Percentiles rank a stretch among this genome's conserved stretches.
These are phyloP conservation scores for Eledona agricola DNA, from an alignment of 2,888 invertebrate genomes.

Conservation along the genomic window DNA sequence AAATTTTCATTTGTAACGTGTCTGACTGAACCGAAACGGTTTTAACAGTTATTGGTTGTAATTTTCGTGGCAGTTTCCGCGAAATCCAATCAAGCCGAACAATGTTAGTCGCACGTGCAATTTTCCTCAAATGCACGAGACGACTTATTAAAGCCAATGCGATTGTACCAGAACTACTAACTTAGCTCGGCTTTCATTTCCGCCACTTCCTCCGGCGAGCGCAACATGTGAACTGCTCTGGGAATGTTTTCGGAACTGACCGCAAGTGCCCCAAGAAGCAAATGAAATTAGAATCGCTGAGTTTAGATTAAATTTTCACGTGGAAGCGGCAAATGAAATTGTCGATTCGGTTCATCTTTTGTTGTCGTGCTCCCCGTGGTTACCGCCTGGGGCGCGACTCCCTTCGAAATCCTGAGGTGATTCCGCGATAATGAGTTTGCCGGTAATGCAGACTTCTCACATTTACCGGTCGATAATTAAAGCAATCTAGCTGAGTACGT, in stretches of 20 bases:
- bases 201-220: conserved; percentile 34
- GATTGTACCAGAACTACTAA: conserved; percentile 25
- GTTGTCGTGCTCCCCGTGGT: background rate
- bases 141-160: conserved; percentile 24
- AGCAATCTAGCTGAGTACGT: conserved; percentile 42
- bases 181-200: conserved; percentile 35
- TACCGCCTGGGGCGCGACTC: conserved; percentile 7
- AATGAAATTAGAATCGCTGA: conserved; percentile 2
- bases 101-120: conserved; percentile 27
- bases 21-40: conserved; percentile 2
- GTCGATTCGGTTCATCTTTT: conserved; percentile 14
- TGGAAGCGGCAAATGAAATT: conserved; percentile 7
- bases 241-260: conserved; percentile 14
- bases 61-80: conserved; percentile 16
- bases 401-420: conserved; percentile 15
- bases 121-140: conserved; percentile 22
- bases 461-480: conserved; percentile 45
- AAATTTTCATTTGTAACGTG: conserved; percentile 10
- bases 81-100: conserved; percentile 28
- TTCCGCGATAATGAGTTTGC: conserved; percentile 28
- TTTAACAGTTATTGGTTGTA: conserved; percentile 21
- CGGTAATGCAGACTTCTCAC: conserved; percentile 38
- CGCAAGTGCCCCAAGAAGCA: conserved; percentile 43
- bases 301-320: conserved; percentile 4
- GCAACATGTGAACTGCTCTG: conserved; percentile 37